Percentiles rank a stretch among this genome's conserved stretches.
These are phyloP conservation scores for Vireo altiloquus DNA, from an alignment of 2,113 vertebrate genomes.

Conservation along the genomic window DNA sequence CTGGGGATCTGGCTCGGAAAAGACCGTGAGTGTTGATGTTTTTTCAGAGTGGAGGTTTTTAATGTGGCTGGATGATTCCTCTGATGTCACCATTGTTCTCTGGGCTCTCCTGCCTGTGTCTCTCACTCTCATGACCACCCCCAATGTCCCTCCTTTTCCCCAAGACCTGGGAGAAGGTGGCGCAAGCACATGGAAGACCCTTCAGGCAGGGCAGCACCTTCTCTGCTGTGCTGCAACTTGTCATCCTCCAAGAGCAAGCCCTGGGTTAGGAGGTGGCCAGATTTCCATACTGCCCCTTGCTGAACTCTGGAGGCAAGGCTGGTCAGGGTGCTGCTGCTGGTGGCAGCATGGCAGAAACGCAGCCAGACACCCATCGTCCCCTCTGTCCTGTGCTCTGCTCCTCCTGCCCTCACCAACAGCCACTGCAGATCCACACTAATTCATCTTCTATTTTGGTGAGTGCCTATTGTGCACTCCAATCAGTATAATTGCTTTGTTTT, in stretches of 20 bases:
- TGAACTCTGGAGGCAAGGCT: background rate
- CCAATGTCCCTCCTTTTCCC: background rate
- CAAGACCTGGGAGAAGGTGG: background rate
- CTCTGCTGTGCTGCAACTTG: rapidly evolving
- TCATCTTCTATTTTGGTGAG: background rate
- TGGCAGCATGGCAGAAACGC: rapidly evolving
- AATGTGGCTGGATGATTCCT: rapidly evolving
- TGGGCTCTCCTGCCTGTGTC: background rate
- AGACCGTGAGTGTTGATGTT: background rate
- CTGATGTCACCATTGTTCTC: background rate
- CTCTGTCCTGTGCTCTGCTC: background rate
- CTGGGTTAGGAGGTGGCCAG: background rate
- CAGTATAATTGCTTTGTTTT: constrained; percentile 14
- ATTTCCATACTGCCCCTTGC: rapidly evolving
- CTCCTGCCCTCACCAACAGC: background rate
- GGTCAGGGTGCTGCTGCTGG: background rate
- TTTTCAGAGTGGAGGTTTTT: background rate
- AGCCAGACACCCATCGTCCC: rapidly evolving
- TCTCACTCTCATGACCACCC: rapidly evolving
- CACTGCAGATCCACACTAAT: background rate
- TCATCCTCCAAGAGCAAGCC: background rate
- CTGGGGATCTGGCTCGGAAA: background rate
- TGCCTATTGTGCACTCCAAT: background rate
- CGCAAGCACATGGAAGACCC: rapidly evolving
- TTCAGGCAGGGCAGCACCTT: background rate